Evolutionary conservation across 2,888 invertebrate genomes (phyloP).

Genomic region (Tillus elongatus): DNA sequence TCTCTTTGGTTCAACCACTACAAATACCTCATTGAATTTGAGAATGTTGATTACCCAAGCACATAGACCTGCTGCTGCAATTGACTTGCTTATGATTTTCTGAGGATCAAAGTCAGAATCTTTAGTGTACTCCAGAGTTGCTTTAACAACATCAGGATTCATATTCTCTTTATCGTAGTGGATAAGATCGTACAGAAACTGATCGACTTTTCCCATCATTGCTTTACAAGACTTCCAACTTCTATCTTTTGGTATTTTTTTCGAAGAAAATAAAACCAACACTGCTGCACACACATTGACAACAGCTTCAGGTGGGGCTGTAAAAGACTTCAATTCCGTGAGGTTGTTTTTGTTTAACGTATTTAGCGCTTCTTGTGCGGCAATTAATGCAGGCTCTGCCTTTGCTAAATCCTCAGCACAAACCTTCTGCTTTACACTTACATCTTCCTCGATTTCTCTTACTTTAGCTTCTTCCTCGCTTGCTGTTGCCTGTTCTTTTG

Average conservation of each 20-base stretch:
- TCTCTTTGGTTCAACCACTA: constrained; percentile 86
- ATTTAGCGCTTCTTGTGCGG: constrained; percentile 84
- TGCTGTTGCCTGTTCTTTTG: constrained; percentile 74
- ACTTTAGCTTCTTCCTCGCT: constrained; percentile 84
- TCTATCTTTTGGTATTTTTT: constrained; percentile 81
- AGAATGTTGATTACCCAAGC: constrained; percentile 92
- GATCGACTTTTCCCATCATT: constrained; percentile 86
- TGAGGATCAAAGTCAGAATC: constrained; percentile 77
- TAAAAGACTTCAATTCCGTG: constrained; percentile 90
- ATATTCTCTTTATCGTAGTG: constrained; percentile 93
- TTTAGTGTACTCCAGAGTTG: constrained; percentile 53
- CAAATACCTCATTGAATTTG: constrained; percentile 81
- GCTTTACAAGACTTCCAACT: constrained; percentile 87
- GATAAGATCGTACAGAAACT: constrained; percentile 71
- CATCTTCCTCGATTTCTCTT: constrained; percentile 79
- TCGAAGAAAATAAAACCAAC: constrained; percentile 71
- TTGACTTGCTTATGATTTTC: constrained; percentile 74
- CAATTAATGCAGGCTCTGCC: constrained; percentile 83
- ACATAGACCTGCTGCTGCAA: constrained; percentile 86
- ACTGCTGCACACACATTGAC: constrained; percentile 82
- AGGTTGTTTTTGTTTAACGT: constrained; percentile 89
- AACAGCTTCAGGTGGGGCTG: constrained; percentile 82
- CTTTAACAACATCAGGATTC: constrained; percentile 77
- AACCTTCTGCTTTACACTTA: constrained; percentile 71
- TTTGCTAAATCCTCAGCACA: constrained; percentile 84